Conservation (phyloP, 2,113 vertebrate genomes). For the Nyctibius bracteatus region DNA sequence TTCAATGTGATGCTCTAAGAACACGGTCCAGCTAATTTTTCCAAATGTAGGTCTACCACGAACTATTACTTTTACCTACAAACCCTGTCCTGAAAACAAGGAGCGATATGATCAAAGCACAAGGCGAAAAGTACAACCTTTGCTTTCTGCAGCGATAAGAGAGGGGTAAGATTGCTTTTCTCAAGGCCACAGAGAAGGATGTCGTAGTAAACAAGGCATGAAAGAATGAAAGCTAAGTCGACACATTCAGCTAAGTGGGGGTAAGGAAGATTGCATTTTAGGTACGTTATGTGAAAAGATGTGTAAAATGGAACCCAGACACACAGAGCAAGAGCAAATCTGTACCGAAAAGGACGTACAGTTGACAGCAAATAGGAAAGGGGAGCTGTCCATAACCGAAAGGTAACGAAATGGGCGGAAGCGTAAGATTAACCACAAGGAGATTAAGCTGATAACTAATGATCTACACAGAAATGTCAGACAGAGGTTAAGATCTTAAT, state of each 20-base stretch:
- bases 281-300: background rate
- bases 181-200: constrained; percentile 29
- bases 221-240: background rate
- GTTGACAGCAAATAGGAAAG: background rate
- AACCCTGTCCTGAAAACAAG: background rate
- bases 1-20: background rate
- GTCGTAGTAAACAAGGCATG: constrained; percentile 42
- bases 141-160: constrained; percentile 44
- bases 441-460: constrained; percentile 55
- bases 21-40: background rate
- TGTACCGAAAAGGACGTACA: background rate
- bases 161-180: background rate
- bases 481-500: constrained; percentile 59
- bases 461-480: constrained; percentile 43
- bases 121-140: background rate
- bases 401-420: background rate
- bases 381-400: background rate
- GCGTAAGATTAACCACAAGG: constrained; percentile 43
- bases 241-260: background rate
- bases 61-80: background rate
- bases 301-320: background rate
- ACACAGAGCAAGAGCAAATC: background rate
- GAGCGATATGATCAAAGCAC: background rate
- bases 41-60: background rate
- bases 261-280: background rate